phyloP scores from a whole-genome alignment of 64 coral and sea anemone genomes.

The Stichodactyla helianthus region DNA sequence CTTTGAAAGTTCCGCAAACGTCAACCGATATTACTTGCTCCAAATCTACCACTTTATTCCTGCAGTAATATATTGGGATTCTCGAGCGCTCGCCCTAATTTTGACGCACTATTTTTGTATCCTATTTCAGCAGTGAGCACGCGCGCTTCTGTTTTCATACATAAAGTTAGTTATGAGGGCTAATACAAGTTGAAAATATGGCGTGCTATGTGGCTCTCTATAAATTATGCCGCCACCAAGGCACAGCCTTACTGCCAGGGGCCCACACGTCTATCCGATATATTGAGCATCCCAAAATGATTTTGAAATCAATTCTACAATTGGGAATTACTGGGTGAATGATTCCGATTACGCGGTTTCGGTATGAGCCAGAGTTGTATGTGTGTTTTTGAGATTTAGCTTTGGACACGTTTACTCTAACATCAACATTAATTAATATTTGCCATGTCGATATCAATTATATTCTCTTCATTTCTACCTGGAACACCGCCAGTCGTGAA shows the following conservation, averaged over 20 bases:
- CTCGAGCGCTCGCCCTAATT: background rate
- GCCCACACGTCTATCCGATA: background rate
- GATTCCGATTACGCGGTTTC: background rate
- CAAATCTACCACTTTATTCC: background rate
- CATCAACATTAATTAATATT: background rate
- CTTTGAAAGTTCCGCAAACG: background rate
- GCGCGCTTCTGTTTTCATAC: background rate
- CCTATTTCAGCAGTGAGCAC: background rate
- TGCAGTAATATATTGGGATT: background rate
- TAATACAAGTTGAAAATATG: background rate
- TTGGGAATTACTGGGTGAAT: background rate
- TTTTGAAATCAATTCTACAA: background rate
- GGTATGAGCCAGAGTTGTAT: background rate
- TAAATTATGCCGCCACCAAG: background rate
- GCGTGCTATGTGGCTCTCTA: background rate
- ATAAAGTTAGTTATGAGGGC: background rate
- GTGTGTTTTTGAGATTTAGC: background rate
- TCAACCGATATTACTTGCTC: background rate
- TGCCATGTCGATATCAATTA: background rate
- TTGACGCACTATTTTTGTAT: background rate
- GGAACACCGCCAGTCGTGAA: background rate
- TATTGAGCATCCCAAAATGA: background rate
- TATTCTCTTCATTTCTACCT: no score
- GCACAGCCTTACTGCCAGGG: background rate
- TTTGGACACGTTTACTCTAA: no score